phyloP scores from a whole-genome alignment of 1,140 invertebrate genomes.

The Argopecten irradians region DNA sequence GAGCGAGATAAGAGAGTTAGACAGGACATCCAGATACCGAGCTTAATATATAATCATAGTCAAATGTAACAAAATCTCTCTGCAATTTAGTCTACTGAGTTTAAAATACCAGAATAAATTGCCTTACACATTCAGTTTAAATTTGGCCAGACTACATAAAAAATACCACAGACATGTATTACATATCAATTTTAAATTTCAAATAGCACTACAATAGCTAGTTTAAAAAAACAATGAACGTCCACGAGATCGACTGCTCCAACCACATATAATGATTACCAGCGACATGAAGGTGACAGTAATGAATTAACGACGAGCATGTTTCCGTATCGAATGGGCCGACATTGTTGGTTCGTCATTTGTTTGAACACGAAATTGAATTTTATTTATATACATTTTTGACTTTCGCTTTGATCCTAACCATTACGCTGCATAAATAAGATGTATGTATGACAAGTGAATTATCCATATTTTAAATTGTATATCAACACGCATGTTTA shows the following conservation, averaged over 20 bases:
- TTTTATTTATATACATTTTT: not conserved
- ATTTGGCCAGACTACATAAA: not conserved
- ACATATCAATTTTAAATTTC: slow-evolving; percentile 6
- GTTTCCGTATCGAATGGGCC: not conserved
- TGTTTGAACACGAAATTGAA: slow-evolving; percentile 3
- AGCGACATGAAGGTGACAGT: not conserved
- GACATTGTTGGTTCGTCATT: not conserved
- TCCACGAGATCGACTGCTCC: not conserved
- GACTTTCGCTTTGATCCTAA: not conserved
- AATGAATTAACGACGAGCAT: slow-evolving; percentile 16
- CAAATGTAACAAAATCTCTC: no score
- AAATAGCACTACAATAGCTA: not conserved
- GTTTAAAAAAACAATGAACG: not conserved
- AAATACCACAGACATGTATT: not conserved
- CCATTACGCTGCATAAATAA: slow-evolving; percentile 1
- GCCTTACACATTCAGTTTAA: not conserved
- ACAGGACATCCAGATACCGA: no score
- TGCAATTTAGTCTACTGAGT: no score
- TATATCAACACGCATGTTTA: not conserved
- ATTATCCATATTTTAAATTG: not conserved
- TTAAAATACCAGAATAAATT: not conserved
- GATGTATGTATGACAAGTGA: slow-evolving; percentile 1
- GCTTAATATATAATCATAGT: no score
- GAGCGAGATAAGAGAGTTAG: no score
- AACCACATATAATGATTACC: slow-evolving; percentile 10